These are phyloP conservation scores for Staurois parvus DNA, from an alignment of 2,797 vertebrate genomes.

Conservation along the genomic window DNA sequence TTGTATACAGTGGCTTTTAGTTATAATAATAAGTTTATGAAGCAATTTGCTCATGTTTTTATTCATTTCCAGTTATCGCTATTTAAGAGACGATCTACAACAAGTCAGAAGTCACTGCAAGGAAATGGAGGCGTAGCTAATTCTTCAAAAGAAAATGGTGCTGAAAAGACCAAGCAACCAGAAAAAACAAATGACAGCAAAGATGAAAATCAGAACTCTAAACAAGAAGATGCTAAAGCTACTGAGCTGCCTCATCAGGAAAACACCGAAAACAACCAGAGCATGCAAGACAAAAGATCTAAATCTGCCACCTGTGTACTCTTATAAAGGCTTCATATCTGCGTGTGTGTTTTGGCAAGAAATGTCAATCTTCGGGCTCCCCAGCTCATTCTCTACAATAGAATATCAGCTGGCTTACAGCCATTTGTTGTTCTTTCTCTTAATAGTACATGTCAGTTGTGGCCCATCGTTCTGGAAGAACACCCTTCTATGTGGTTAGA, in stretches of 20 bases:
- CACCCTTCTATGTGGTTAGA: neutral
- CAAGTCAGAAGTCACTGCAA: slow-evolving; percentile 68
- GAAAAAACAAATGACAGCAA: slow-evolving; percentile 65
- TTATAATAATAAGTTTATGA: neutral
- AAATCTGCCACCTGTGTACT: slow-evolving; percentile 82
- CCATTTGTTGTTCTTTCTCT: neutral
- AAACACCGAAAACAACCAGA: slow-evolving; percentile 60
- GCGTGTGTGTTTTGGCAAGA: neutral
- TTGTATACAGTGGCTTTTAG: no score
- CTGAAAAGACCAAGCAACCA: slow-evolving; percentile 64
- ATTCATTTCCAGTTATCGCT: slow-evolving; percentile 82
- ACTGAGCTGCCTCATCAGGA: slow-evolving; percentile 65
- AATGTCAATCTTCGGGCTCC: neutral
- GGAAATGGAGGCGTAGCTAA: slow-evolving; percentile 62
- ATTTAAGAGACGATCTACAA: slow-evolving; percentile 80
- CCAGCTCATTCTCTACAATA: neutral
- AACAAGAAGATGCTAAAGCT: slow-evolving; percentile 64
- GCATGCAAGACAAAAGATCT: slow-evolving; percentile 69
- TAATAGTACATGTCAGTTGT: neutral
- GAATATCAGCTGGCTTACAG: neutral
- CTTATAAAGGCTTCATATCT: slow-evolving; percentile 73
- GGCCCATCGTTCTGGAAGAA: neutral
- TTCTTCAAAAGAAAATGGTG: slow-evolving; percentile 65
- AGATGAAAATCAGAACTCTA: slow-evolving; percentile 68
- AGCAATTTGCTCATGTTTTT: neutral